Evolutionary conservation across 1,140 invertebrate species (phyloP), one percentile per base, ranked within the genome.

Genomic region (Leguminivora glycinivorella): DNA sequence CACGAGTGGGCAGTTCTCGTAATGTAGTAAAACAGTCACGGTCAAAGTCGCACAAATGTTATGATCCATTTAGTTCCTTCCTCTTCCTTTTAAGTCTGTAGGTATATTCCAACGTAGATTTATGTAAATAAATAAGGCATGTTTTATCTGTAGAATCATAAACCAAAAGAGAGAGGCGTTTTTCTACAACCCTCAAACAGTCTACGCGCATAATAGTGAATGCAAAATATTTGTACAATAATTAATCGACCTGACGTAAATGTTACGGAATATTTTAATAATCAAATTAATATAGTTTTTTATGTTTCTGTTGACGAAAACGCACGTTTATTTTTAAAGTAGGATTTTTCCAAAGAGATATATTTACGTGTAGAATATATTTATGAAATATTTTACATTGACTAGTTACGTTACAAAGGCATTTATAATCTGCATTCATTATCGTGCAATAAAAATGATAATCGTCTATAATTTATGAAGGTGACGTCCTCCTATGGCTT

Each of bases 71-170:
- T 63, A 31, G 29, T 63, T 63, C 58, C 26, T 63, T 63, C 58
- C 58, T 63, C 29, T 63, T 63, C 58, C 58, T 63, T n/a, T 52
- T 52, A n/a, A 52, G n/a, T 22, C 47, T 43, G 40, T 17, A 43
- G 14, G 40, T 43, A 17, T 17, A 43, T 43, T n/a, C 10, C n/a
- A 38, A 12, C 34, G 34, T 38, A 38, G 2, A 38, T 38, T 1
- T 38, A 38, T 14, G 10, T 14, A 38, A 14, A 38, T 38, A 34
- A 9, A 17, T n/a, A n/a, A 2, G 10, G 40, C 0, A 17, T 12
- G 43, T 47, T 2, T 10, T 1, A 14, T 38, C 10, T 14, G 10
- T 38, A 38, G 34, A 14, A 38, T 9, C 10, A 3, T 12, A 38
- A 38, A 38, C 6, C 10, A 4, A 38, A 38, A 38, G 2, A 38